These are phyloP conservation scores for Lycopodina hypogea DNA, from an alignment of 37 sponge, comb jelly and placozoan species.

Conservation along the genomic window DNA sequence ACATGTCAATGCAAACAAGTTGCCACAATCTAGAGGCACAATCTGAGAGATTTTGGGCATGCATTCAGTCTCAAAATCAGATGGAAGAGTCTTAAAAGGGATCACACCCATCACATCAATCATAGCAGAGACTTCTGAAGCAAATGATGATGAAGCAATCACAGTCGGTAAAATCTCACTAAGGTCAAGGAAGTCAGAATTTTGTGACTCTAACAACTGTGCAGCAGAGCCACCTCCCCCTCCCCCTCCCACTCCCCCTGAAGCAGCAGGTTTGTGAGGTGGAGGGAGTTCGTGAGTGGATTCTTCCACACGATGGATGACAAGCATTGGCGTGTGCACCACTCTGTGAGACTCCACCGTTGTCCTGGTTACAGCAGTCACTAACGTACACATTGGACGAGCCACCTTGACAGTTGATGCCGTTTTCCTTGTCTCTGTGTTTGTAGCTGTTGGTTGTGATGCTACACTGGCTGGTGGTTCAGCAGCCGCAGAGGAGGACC, in stretches of 20 bases:
- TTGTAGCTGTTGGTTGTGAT: too few species aligned
- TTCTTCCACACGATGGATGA: not conserved
- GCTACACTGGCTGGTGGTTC: too few species aligned
- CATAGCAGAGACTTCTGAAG: not conserved
- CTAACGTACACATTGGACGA: not conserved
- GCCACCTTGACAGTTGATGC: not conserved
- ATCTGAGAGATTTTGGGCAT: conserved; percentile 18
- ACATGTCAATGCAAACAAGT: conserved; percentile 15
- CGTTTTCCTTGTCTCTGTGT: too few species aligned
- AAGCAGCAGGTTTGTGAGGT: too few species aligned
- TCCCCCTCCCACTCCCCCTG: not conserved
- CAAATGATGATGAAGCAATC: not conserved
- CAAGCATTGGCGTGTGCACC: not conserved
- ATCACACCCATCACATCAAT: not conserved
- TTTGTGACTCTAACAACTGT: not conserved
- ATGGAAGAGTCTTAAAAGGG: not conserved
- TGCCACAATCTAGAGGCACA: conserved; percentile 31
- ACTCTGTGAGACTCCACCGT: not conserved
- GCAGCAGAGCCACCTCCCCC: not conserved
- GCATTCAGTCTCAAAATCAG: not conserved
- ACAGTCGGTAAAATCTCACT: not conserved
- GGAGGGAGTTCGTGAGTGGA: not conserved
- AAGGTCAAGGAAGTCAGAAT: not conserved
- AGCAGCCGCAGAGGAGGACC: not conserved
- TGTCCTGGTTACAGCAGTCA: not conserved